These are phyloP conservation scores for Sparus aurata DNA, from an alignment of 2,797 vertebrate genomes.

Conservation along the genomic window DNA sequence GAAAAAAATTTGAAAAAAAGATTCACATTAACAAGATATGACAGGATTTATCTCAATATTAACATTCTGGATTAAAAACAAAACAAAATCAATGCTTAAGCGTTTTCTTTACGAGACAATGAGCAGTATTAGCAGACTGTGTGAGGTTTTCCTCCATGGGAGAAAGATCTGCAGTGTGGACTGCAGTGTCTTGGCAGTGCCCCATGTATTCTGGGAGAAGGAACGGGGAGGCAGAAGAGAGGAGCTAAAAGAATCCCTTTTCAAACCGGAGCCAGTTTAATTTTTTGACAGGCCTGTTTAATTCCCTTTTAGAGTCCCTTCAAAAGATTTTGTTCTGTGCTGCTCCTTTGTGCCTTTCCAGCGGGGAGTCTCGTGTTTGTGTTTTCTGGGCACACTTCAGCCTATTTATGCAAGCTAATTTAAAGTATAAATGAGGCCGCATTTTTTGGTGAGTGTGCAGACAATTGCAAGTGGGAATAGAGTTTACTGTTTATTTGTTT, in stretches of 20 bases:
- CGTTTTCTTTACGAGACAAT: conserved; percentile 39
- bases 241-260: conserved; percentile 74
- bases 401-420: conserved; percentile 79
- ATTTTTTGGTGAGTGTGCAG: conserved; percentile 63
- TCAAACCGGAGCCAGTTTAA: conserved; percentile 76
- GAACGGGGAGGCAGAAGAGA: conserved; percentile 57
- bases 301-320: conserved; percentile 80
- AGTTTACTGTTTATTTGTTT: conserved; percentile 72
- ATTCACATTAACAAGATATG: conserved; percentile 1
- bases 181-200: conserved; percentile 70
- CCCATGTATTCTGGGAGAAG: conserved; percentile 63
- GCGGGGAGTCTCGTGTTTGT: conserved; percentile 69
- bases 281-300: conserved; percentile 81
- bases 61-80: conserved; percentile 13
- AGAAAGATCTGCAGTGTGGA: conserved; percentile 69
- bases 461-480: conserved; percentile 63
- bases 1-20: too few relatives aligned
- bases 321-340: conserved; percentile 74
- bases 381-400: conserved; percentile 70
- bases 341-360: conserved; percentile 73
- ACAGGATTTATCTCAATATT: conserved; percentile 9
- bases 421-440: conserved; percentile 76
- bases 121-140: conserved; percentile 47
- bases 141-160: conserved; percentile 64
- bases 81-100: neutral